Conservation (phyloP, 2,797 vertebrate species). For the Todus mexicanus region DNA sequence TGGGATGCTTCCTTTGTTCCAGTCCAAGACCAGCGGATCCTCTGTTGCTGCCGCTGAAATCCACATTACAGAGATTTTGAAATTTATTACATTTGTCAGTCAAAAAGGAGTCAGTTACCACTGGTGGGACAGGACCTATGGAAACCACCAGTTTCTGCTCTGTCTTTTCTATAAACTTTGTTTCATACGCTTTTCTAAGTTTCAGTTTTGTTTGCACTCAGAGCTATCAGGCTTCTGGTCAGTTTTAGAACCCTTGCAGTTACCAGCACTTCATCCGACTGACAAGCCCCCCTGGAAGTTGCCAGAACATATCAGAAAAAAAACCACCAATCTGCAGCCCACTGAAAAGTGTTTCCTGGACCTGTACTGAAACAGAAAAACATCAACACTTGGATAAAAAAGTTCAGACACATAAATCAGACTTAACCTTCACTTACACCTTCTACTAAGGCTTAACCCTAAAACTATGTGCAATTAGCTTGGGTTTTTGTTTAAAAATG, state of each 20-base stretch:
- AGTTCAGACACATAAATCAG: background rate
- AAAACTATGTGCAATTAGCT: constrained; percentile 23
- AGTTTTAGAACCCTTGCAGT: background rate
- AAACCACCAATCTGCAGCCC: background rate
- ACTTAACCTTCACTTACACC: constrained; percentile 12
- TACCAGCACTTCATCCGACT: background rate
- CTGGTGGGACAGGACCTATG: background rate
- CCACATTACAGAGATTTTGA: background rate
- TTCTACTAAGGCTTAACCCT: constrained; percentile 21
- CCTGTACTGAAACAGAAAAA: background rate
- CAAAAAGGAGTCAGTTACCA: background rate
- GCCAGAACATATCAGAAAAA: background rate
- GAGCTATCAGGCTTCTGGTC: background rate
- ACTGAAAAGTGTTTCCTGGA: background rate
- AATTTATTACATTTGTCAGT: background rate
- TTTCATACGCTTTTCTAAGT: background rate
- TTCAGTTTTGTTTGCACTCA: background rate
- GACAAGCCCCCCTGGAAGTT: background rate
- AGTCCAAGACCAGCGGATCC: background rate
- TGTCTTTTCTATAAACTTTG: background rate
- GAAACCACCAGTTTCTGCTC: background rate
- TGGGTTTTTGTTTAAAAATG: constrained; percentile 48
- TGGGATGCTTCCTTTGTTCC: background rate
- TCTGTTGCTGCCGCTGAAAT: background rate
- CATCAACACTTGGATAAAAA: background rate